These are phyloP conservation scores for Deroptyus accipitrinus DNA, from an alignment of 2,113 vertebrate genomes.

Conservation along the genomic window DNA sequence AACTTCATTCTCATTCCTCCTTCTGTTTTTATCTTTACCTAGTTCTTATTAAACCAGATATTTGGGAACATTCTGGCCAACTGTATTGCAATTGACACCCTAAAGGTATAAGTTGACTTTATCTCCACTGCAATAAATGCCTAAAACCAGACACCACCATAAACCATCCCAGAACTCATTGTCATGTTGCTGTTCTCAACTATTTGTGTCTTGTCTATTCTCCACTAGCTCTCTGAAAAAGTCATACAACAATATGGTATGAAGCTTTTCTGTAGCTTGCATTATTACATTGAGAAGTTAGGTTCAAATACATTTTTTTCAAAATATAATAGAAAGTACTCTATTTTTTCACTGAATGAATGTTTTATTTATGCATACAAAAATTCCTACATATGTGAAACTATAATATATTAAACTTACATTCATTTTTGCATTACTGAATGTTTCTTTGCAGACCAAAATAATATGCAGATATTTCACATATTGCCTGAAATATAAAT, in stretches of 20 bases:
- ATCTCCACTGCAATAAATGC: not conserved
- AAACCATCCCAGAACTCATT: not conserved
- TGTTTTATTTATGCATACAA: not conserved
- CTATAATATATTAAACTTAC: not conserved
- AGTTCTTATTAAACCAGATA: not conserved
- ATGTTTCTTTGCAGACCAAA: not conserved
- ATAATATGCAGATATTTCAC: not conserved
- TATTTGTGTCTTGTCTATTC: not conserved
- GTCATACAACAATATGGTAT: not conserved
- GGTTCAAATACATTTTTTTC: not conserved
- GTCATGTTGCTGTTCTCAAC: not conserved
- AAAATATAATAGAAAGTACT: not conserved
- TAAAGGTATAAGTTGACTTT: not conserved
- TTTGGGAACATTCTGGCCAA: not conserved
- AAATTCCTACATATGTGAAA: not conserved
- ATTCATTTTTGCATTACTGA: not conserved
- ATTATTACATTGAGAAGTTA: not conserved
- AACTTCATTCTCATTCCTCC: not conserved
- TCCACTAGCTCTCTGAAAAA: not conserved
- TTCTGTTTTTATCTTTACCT: slow-evolving; percentile 6
- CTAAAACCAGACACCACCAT: not conserved
- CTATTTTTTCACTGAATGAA: not conserved
- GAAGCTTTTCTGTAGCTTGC: not conserved
- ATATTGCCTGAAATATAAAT: not conserved
- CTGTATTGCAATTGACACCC: not conserved